Evolutionary conservation across 2,113 vertebrate genomes (phyloP).

Genomic region (Indicator indicator): DNA sequence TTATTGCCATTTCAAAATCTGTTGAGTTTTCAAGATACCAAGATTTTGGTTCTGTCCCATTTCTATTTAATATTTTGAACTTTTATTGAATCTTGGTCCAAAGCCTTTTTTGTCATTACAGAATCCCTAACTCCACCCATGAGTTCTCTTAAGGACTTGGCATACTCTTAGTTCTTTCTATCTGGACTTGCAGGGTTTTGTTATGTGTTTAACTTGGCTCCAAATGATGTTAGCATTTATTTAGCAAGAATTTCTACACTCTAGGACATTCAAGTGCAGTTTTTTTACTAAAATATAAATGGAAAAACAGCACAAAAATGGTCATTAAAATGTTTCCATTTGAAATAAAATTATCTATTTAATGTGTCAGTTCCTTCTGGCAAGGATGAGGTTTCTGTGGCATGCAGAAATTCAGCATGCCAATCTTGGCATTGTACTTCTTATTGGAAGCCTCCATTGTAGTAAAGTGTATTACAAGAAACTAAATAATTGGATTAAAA

Average conservation of each 20-base stretch:
- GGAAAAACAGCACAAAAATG: not conserved
- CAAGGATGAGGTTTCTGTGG: conserved; percentile 10
- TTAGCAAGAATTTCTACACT: not conserved
- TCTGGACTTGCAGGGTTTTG: not conserved
- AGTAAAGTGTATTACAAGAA: not conserved
- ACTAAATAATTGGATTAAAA: conserved; percentile 21
- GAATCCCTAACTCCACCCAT: not conserved
- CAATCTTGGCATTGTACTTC: not conserved
- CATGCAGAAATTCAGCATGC: not conserved
- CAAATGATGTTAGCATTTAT: conserved; percentile 9
- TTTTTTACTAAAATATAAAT: conserved; percentile 39
- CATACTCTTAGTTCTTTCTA: not conserved
- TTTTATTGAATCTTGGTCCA: not conserved
- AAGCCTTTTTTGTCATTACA: not conserved
- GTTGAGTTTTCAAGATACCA: not conserved
- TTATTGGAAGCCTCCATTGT: not conserved
- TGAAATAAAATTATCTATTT: conserved; percentile 33
- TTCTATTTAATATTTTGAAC: not conserved
- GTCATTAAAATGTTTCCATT: conserved; percentile 54
- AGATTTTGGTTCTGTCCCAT: not conserved
- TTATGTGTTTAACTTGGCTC: not conserved
- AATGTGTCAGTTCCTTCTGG: conserved; percentile 27
- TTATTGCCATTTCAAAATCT: not conserved
- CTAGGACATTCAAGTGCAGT: not conserved
- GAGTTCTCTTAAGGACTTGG: not conserved